phyloP scores from a whole-genome alignment of 1,140 invertebrate species.

The Ctenoplectra terminalis region DNA sequence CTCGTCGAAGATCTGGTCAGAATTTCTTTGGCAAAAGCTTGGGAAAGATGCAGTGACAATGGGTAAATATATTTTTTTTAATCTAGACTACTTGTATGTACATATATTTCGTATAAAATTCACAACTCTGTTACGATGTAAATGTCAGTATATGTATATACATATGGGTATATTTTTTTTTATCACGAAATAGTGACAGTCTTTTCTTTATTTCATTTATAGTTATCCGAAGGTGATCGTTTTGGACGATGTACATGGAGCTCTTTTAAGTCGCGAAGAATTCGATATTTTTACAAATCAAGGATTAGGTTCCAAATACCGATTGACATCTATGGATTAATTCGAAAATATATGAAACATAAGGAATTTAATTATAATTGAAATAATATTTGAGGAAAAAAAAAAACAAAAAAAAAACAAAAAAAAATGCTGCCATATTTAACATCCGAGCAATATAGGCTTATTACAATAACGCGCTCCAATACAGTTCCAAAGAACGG shows the following conservation, averaged over 20 bases:
- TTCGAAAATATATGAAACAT: not conserved
- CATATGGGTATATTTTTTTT: not conserved
- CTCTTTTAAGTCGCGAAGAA: conserved; percentile 75
- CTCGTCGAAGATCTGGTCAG: conserved; percentile 76
- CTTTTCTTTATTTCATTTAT: conserved; percentile 55
- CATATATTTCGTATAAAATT: conserved; percentile 29
- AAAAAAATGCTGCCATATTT: not conserved
- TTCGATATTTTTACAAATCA: conserved; percentile 80
- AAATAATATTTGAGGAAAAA: not conserved
- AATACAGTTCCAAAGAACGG: conserved; percentile 2
- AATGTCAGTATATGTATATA: not conserved
- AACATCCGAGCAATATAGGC: not conserved
- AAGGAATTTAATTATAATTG: not conserved
- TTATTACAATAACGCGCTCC: not conserved
- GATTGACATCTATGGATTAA: conserved; percentile 23
- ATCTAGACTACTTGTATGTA: conserved; percentile 5
- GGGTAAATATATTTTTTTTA: conserved; percentile 49
- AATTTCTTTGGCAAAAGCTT: conserved; percentile 73
- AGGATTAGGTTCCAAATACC: conserved; percentile 72
- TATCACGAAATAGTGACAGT: conserved; percentile 1
- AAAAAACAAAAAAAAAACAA: not conserved
- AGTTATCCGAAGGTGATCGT: conserved; percentile 65
- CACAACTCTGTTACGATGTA: conserved; percentile 7
- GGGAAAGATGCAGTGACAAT: conserved; percentile 69
- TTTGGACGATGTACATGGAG: conserved; percentile 74